Base-by-base conservation (phyloP, 2,888 invertebrate species). In the Chymomyza amoena region DNA sequence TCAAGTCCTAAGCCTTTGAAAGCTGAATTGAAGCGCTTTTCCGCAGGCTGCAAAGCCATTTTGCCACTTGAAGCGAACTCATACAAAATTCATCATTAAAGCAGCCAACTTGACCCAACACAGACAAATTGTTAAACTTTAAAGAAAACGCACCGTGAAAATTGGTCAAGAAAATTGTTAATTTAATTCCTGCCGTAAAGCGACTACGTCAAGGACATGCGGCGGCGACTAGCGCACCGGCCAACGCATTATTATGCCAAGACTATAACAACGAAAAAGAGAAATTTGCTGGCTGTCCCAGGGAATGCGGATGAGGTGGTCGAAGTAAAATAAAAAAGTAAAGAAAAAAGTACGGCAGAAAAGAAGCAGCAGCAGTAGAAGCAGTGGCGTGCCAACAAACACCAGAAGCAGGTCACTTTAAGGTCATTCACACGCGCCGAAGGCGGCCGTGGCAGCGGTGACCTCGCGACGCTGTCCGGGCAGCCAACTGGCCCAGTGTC, bases 391-490 rank as follows among this genome's bases (percentile, higher is more conserved):
- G 66, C 64, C 68, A 70, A 51, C 66, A 61, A 39, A n/a, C 36
- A 36, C 63, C 63, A 64, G 79, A 84, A 86, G 63, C 87, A 76
- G 84, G 88, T 85, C 84, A 86, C 78, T 86, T 83, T 78, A 74
- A 86, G 84, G 88, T 88, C 84, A 84, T 86, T 88, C 84, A 85
- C 84, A 88, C 87, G 73, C 75, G 62, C 65, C 69, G 61, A 56
- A 59, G 56, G 70, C 36, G 20, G 61, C 61, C 64, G 28, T 57
- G 68, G 78, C 73, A 73, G 77, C 75, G 70, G 70, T 80, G 89
- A 81, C 88, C 83, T 84, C 87, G 87, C 74, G 70, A 73, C 68
- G 77, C 64, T 56, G 61, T 54, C 39, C 61, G 50, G 52, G 56
- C 59, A 56, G 61, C 69, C 61, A 56, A 36, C 57, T 15, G 25